A percentile compares a stretch with the other conserved stretches of the same genome.
Conservation (phyloP, 2,888 invertebrate genomes). For the Bhutanitis thaidina region DNA sequence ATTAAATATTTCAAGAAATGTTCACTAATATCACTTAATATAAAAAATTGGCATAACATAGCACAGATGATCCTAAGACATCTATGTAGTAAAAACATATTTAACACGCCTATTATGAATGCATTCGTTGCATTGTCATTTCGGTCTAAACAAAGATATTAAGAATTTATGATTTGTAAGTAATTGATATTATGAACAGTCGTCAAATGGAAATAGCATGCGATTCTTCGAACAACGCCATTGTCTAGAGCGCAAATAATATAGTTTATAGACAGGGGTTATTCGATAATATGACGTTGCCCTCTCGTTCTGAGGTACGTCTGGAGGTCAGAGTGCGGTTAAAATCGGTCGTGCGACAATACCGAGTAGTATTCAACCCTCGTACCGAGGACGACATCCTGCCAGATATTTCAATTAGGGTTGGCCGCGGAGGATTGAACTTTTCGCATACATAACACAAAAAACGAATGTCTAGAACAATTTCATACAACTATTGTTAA, state of each 20-base stretch:
- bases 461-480: too few relatives aligned
- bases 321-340: constrained; percentile 43
- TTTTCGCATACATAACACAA: not conserved
- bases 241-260: constrained; percentile 5
- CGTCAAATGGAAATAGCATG: not conserved
- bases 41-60: too few relatives aligned
- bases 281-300: constrained; percentile 14
- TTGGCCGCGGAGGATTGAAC: constrained; percentile 26
- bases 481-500: not conserved
- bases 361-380: constrained; percentile 49
- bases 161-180: not conserved
- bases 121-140: too few relatives aligned
- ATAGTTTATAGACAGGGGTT: constrained; percentile 6
- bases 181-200: not conserved
- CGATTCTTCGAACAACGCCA: not conserved
- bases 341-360: constrained; percentile 40
- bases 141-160: too few relatives aligned
- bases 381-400: constrained; percentile 61
- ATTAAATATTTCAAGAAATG: too few relatives aligned
- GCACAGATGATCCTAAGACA: too few relatives aligned
- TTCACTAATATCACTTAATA: too few relatives aligned
- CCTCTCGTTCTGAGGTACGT: constrained; percentile 25
- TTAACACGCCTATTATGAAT: too few relatives aligned
- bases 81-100: too few relatives aligned
- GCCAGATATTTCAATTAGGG: constrained; percentile 53